Conservation (phyloP, 1,140 invertebrate genomes). For the Delia radicum region DNA sequence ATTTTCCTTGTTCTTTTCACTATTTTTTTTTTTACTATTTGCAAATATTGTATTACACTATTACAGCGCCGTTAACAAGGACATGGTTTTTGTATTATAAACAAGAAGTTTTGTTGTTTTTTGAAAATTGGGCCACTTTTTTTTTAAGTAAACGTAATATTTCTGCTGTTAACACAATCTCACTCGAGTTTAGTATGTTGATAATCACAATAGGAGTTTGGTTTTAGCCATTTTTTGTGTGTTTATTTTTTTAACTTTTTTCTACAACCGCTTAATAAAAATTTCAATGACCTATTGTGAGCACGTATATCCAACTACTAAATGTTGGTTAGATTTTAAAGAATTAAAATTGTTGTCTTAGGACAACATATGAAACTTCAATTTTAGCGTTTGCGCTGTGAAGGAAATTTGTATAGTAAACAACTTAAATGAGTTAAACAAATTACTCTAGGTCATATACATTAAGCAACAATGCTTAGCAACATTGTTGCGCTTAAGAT, state of each 20-base stretch:
- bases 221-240: too few relatives aligned
- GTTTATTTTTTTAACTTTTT: too few relatives aligned
- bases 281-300: conserved; percentile 26
- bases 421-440: background rate
- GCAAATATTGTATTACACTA: too few relatives aligned
- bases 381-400: background rate
- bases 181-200: too few relatives aligned
- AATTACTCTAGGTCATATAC: background rate
- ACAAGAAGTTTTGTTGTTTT: background rate
- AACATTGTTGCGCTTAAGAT: background rate
- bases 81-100: too few relatives aligned
- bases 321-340: conserved; percentile 18
- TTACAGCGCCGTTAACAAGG: too few relatives aligned
- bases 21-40: too few relatives aligned
- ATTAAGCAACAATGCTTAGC: background rate
- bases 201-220: background rate
- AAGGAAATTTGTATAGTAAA: too few relatives aligned
- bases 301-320: conserved; percentile 27
- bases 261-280: conserved; percentile 3
- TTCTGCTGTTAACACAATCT: too few relatives aligned
- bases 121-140: background rate
- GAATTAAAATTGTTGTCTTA: conserved; percentile 20
- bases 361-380: background rate
- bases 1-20: too few relatives aligned
- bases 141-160: too few relatives aligned